Base-by-base conservation (phyloP, 2,888 invertebrate genomes). In the Apodemia mormo region DNA sequence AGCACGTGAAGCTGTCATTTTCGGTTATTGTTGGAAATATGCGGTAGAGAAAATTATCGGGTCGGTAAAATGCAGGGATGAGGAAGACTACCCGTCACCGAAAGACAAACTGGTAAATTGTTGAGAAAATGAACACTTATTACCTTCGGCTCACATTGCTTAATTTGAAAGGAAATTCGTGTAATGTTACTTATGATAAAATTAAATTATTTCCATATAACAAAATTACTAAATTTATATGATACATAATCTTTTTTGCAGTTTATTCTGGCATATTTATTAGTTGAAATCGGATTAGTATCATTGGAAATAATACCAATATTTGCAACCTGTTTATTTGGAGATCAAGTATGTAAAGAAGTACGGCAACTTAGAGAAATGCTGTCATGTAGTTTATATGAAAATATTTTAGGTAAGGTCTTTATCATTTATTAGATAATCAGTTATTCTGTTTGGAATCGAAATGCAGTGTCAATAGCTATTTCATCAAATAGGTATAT, bases 381-480 rank as follows among this genome's bases (percentile, higher is more conserved):
- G n/a, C 76, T 90, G 1, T 85, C 87, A 30, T 83, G 84, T 3
- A 81, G 82, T 40, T 82, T 90, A 5, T 88, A 88, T 73, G 88
- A 87, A 67, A 85, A 86, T 70, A 81, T 83, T 75, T 77, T 89
- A 22, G 87, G 75, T 76, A 73, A 14, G 30, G 37, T n/a, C 37
- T 64, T 8, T 61, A 33, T 7, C 7, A 7, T 52, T n/a, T n/a
- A 6, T n/a, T 5, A 52, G 1, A 52, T n/a, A 52, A 45, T 45
- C 52, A 7, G 22, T 54, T 54, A 54, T 22, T n/a, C 22, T 8
- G 22, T 22, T 22, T 54, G 54, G 54, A n/a, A 54, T 8, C 0
- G 14, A 8, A 52, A n/a, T 8, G 8, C 22, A 8, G 8, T 49
- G 49, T 49, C 6, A 49, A 49, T 6, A 14, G 49, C 14, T 14